These are phyloP conservation scores for Cryptomyrus ogoouensis DNA, from an alignment of 2,113 vertebrate genomes.

Conservation along the genomic window DNA sequence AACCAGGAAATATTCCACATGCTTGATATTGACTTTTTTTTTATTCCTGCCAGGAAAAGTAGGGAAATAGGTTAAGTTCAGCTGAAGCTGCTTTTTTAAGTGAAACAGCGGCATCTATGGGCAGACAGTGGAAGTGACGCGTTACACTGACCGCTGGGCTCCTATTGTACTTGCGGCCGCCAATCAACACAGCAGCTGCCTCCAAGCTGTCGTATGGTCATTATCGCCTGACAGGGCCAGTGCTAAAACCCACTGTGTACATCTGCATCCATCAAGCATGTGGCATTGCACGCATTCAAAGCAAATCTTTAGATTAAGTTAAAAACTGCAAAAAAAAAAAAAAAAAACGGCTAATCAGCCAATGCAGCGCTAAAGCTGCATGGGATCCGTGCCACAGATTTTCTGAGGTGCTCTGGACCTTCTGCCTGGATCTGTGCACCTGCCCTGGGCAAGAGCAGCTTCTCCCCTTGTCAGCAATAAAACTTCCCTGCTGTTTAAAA, in stretches of 20 bases:
- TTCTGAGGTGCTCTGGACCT: not conserved
- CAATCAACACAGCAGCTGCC: not conserved
- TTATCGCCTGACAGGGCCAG: not conserved
- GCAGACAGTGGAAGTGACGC: slow-evolving; percentile 7
- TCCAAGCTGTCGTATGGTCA: not conserved
- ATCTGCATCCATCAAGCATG: not conserved
- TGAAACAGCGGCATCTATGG: slow-evolving; percentile 78
- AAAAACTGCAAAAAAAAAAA: not conserved
- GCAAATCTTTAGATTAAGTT: not conserved
- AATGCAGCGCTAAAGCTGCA: too few species aligned
- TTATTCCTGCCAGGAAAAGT: slow-evolving; percentile 40
- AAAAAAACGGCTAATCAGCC: not conserved
- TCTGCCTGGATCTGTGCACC: not conserved
- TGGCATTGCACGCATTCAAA: not conserved
- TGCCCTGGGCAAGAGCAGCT: not conserved
- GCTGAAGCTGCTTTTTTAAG: slow-evolving; percentile 24
- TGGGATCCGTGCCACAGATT: not conserved
- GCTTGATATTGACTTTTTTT: slow-evolving; percentile 57
- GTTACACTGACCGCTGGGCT: slow-evolving; percentile 59
- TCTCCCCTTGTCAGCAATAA: not conserved
- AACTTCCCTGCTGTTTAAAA: slow-evolving; percentile 2
- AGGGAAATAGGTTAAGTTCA: slow-evolving; percentile 60
- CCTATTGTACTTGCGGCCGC: slow-evolving; percentile 39
- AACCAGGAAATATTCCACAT: slow-evolving; percentile 46
- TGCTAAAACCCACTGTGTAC: not conserved